phyloP scores from a whole-genome alignment of 1,140 invertebrate species.

The Coelopa frigida region DNA sequence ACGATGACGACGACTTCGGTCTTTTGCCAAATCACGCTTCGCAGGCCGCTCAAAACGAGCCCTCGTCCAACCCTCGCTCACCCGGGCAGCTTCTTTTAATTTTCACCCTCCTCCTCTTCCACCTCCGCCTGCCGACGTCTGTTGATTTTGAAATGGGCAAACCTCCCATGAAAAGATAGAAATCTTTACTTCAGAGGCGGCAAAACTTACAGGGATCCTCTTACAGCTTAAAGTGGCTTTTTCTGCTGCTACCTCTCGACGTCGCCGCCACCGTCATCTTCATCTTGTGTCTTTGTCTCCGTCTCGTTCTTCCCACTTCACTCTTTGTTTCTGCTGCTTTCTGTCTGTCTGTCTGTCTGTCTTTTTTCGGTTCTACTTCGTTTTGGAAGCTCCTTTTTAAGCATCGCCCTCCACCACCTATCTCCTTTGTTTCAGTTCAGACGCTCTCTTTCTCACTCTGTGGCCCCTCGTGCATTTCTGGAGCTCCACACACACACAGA shows the following conservation, averaged over 20 bases:
- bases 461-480: background rate
- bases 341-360: constrained; percentile 5
- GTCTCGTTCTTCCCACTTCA: background rate
- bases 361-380: background rate
- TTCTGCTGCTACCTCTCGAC: no score
- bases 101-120: constrained; percentile 3
- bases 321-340: background rate
- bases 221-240: no score
- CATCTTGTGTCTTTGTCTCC: background rate
- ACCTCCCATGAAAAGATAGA: constrained; percentile 36
- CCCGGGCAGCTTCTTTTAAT: background rate
- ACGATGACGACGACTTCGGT: no score
- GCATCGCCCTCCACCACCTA: background rate
- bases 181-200: constrained; percentile 24
- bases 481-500: no score
- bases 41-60: no score
- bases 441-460: background rate
- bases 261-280: background rate
- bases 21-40: no score
- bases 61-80: no score
- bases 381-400: background rate
- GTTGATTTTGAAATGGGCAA: constrained; percentile 27
- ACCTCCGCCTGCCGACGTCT: background rate
- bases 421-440: background rate
- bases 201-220: constrained; percentile 20